Conservation (phyloP, 2,113 vertebrate species). For the Callipepla californica region DNA sequence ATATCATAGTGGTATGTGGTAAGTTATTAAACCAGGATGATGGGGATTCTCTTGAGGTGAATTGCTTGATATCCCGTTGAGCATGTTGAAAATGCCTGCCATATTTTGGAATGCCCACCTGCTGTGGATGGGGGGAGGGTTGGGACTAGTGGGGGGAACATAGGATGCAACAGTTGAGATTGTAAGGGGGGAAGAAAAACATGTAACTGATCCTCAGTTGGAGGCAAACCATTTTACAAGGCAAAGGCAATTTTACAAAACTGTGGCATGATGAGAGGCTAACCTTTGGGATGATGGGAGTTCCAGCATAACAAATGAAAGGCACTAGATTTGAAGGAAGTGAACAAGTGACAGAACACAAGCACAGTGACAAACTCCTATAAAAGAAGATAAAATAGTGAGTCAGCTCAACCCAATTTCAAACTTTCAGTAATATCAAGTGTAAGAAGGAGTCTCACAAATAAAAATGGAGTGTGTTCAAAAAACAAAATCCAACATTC, state of each 20-base stretch:
- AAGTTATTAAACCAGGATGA: background rate
- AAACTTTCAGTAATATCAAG: background rate
- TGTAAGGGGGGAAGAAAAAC: accelerated
- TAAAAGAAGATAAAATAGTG: background rate
- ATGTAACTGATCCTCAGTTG: too few relatives aligned
- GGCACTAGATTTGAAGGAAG: background rate
- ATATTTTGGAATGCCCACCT: background rate
- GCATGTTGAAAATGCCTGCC: background rate
- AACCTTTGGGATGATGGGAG: background rate
- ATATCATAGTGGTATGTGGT: background rate
- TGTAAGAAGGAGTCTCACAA: background rate
- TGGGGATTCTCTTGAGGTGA: constrained; percentile 9
- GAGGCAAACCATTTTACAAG: background rate
- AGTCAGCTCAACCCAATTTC: background rate
- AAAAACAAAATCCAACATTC: background rate
- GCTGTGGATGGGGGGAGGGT: too few relatives aligned
- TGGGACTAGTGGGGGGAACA: too few relatives aligned
- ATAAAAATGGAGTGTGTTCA: background rate
- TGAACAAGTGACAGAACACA: background rate
- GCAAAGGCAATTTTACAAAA: background rate
- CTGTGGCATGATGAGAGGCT: background rate
- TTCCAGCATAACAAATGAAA: background rate
- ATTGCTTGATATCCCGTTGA: background rate
- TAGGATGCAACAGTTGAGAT: background rate
- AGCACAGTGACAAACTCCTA: background rate